Conservation (phyloP, 2,888 invertebrate species). For the Yponomeuta evonymella region DNA sequence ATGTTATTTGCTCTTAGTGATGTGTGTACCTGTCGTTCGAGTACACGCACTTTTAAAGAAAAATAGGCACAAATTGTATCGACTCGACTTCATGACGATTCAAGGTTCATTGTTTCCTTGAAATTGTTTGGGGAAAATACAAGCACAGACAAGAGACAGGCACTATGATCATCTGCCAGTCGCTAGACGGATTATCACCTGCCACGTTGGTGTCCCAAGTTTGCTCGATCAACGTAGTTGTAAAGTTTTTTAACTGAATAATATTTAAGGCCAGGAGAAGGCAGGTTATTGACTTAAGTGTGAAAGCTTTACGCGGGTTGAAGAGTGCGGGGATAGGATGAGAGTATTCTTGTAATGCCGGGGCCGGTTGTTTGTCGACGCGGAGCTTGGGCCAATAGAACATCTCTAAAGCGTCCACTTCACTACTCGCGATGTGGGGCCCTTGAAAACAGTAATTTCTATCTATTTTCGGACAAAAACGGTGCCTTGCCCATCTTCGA, state of each 20-base stretch:
- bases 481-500: too few species aligned
- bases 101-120: too few species aligned
- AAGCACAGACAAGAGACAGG: too few species aligned
- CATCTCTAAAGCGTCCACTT: too few species aligned
- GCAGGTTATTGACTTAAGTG: neutral
- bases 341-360: neutral
- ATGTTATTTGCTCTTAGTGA: constrained; percentile 58
- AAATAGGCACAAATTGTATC: constrained; percentile 31
- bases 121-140: too few species aligned
- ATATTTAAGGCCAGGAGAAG: neutral
- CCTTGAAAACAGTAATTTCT: too few species aligned
- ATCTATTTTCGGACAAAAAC: too few species aligned
- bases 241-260: constrained; percentile 1
- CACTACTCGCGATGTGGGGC: too few species aligned
- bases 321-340: neutral
- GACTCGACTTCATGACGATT: constrained; percentile 5
- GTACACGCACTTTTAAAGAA: constrained; percentile 6
- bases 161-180: too few species aligned
- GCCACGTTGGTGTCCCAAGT: constrained; percentile 24
- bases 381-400: too few species aligned
- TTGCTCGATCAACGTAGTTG: constrained; percentile 8
- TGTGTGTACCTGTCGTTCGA: constrained; percentile 31
- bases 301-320: neutral
- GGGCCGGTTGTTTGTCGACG: too few species aligned
- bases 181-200: constrained; percentile 25